These are phyloP conservation scores for Eubucco bourcierii DNA, from an alignment of 2,113 vertebrate species.

Conservation along the genomic window DNA sequence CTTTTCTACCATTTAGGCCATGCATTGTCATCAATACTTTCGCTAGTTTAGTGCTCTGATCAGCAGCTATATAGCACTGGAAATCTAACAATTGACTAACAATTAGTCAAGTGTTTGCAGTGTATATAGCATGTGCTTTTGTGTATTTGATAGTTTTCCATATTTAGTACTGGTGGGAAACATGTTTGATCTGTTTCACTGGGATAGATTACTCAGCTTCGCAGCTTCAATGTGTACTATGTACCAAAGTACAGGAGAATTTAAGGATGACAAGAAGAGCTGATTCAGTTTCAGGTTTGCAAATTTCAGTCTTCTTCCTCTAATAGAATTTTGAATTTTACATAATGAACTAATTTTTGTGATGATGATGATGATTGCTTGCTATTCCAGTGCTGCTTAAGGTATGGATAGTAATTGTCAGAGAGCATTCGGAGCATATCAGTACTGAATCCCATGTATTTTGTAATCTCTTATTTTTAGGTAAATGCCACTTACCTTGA, in stretches of 20 bases:
- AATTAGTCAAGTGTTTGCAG: background rate
- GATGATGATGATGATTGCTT: background rate
- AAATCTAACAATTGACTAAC: background rate
- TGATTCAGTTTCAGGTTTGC: background rate
- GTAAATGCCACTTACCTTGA: slow-evolving; percentile 86
- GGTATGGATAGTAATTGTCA: background rate
- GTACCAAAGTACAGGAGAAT: background rate
- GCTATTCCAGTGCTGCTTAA: background rate
- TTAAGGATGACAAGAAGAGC: background rate
- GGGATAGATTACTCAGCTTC: background rate
- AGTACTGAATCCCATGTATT: background rate
- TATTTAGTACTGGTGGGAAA: background rate
- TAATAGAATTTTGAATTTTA: background rate
- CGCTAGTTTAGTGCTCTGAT: background rate
- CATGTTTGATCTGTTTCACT: background rate
- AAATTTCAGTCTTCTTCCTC: background rate
- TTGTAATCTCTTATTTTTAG: slow-evolving; percentile 55
- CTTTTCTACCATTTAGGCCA: background rate
- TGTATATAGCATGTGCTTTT: background rate
- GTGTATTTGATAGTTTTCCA: background rate
- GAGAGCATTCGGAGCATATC: background rate
- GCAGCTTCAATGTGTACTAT: background rate
- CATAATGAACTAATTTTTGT: background rate
- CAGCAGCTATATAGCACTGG: background rate
- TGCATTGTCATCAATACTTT: background rate